These are phyloP conservation scores for Sebastes matsubarae DNA, from an alignment of 2,797 vertebrate species.

Conservation along the genomic window DNA sequence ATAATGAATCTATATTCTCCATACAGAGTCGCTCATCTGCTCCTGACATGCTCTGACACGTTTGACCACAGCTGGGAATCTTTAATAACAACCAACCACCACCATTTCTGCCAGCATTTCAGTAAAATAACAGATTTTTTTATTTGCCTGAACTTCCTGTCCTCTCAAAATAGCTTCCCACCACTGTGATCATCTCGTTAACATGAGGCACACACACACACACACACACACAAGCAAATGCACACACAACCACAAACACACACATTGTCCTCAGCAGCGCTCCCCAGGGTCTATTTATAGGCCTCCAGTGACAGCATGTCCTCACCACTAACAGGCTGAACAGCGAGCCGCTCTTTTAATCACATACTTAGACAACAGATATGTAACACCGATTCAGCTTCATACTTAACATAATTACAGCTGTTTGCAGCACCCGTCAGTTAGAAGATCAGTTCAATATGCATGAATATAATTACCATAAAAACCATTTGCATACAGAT, in stretches of 20 bases:
- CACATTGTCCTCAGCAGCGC: not conserved
- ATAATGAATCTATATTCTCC: slow-evolving; percentile 21
- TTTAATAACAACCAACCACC: not conserved
- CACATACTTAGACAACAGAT: slow-evolving; percentile 23
- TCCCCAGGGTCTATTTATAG: slow-evolving; percentile 45
- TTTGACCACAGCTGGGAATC: slow-evolving; percentile 39
- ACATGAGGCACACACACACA: not conserved
- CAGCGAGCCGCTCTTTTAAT: slow-evolving; percentile 23
- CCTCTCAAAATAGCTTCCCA: not conserved
- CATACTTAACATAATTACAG: slow-evolving; percentile 36
- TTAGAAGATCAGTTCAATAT: slow-evolving; percentile 22
- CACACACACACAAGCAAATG: not conserved
- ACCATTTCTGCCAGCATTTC: not conserved
- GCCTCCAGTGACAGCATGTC: slow-evolving; percentile 17
- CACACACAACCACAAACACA: not conserved
- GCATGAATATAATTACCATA: slow-evolving; percentile 12
- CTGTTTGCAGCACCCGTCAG: slow-evolving; percentile 8
- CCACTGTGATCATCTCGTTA: not conserved
- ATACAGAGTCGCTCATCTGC: too few species aligned
- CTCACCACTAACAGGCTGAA: slow-evolving; percentile 21
- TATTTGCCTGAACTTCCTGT: not conserved
- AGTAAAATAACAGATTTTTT: not conserved
- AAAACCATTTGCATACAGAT: not conserved
- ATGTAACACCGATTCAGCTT: not conserved
- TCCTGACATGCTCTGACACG: not conserved